Percentiles rank a stretch among this genome's conserved stretches.
phyloP scores from a whole-genome alignment of 2,888 invertebrate genomes.

The Parelbella ahira region DNA sequence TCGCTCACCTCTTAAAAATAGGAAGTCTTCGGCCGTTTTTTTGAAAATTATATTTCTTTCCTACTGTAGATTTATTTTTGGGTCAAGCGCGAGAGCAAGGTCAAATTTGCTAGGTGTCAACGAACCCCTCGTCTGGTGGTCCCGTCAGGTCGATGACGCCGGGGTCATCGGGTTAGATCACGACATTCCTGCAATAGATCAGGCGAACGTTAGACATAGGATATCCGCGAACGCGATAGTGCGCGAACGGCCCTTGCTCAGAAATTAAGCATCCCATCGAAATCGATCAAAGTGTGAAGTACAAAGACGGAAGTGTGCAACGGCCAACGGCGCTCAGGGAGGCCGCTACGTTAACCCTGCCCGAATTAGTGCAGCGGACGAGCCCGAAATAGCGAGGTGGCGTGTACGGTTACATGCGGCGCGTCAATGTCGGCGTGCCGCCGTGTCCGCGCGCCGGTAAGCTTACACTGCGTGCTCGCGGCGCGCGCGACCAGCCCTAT shows the following conservation, averaged over 20 bases:
- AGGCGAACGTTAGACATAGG: slow-evolving; percentile 26
- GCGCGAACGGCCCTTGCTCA: slow-evolving; percentile 26
- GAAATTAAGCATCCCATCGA: slow-evolving; percentile 3
- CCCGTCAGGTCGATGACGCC: slow-evolving; percentile 75
- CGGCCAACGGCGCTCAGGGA: slow-evolving; percentile 60
- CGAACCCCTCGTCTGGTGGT: slow-evolving; percentile 70
- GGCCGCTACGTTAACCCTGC: slow-evolving; percentile 78
- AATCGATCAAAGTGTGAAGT: slow-evolving; percentile 51
- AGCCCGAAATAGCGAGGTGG: slow-evolving; percentile 75
- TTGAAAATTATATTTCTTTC: slow-evolving; percentile 23
- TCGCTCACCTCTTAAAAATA: slow-evolving; percentile 52
- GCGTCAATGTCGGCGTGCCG: slow-evolving; percentile 71
- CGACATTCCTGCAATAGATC: slow-evolving; percentile 26
- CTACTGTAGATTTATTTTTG: slow-evolving; percentile 46
- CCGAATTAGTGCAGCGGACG: slow-evolving; percentile 79
- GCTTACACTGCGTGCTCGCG: slow-evolving; percentile 46
- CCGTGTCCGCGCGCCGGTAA: slow-evolving; percentile 55
- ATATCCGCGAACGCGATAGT: slow-evolving; percentile 28
- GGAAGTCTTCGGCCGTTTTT: slow-evolving; percentile 7
- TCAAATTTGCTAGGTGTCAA: slow-evolving; percentile 71
- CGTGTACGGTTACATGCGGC: slow-evolving; percentile 78
- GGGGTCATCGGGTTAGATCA: slow-evolving; percentile 50
- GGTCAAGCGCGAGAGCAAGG: slow-evolving; percentile 71
- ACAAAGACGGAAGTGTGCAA: slow-evolving; percentile 71
- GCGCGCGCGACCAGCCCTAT: slow-evolving; percentile 62